Evolutionary conservation across 2,113 vertebrate genomes (phyloP), one percentile per base, ranked within the genome.

Genomic region (Perccottus glenii): DNA sequence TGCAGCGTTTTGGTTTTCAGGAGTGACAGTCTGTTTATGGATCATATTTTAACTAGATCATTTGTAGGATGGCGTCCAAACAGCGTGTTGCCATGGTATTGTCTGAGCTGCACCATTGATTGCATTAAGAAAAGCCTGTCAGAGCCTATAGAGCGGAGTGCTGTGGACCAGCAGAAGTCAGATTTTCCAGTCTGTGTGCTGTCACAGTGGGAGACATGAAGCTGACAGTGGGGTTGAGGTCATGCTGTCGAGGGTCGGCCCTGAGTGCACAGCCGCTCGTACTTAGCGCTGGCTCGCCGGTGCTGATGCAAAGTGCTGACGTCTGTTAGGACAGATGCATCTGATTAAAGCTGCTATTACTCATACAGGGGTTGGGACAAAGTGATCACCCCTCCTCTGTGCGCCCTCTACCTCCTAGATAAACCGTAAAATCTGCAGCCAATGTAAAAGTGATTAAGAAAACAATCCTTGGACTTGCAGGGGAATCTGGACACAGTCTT

Each of bases 301-400:
- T 80, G 78, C 78, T 85, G 86, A 88, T 85, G 89, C 87, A 84
- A 78, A 77, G 80, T 61, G 70, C 86, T 91, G 90, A 87, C 83
- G 88, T 82, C 75, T 73, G 65, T 81, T 60, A 82, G 80, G 84
- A 83, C 70, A 92, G 83, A 92, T 91, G 91, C 85, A 83, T 67
- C 82, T 86, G 85, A 92, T 92, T 92, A 89, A 85, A 88, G 78
- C 81, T 83, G 45, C 60, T 81, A 81, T 92, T 83, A 90, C 86
- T 89, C 88, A 91, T 73, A 71, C 80, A 68, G 14, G 44, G 74
- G 73, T 62, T 47, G 55, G 73, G 75, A 77, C 55, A 60, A 62
- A 80, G 62, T 64, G 48, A 53, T 36, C 35, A 66, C 64, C 66
- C 56, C 33, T 60, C 16, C 48, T 60, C 53, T 55, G 40, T 46